phyloP scores from a whole-genome alignment of 2,888 invertebrate genomes.

The Eilema sororculum region DNA sequence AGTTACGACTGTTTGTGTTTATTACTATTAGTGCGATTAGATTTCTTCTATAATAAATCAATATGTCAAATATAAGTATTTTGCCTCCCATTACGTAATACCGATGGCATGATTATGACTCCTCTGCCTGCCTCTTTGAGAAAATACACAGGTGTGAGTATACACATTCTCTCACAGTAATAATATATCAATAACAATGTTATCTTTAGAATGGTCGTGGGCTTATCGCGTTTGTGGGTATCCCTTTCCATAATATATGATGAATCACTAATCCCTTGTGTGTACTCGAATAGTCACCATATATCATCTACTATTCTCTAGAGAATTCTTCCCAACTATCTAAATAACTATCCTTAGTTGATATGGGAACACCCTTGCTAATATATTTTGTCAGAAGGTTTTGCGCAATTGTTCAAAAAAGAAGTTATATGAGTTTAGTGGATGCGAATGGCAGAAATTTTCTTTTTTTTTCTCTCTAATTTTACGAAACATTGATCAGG shows the following conservation, averaged over 20 bases:
- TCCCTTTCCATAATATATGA: neutral
- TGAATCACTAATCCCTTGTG: conserved; percentile 3
- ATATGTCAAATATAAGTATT: no score
- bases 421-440: no score
- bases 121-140: neutral
- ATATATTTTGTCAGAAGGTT: neutral
- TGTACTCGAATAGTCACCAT: neutral
- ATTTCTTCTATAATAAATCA: no score
- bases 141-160: neutral
- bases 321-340: neutral
- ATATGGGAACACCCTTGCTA: neutral
- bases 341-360: neutral
- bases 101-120: neutral
- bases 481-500: no score
- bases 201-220: conserved; percentile 1
- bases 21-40: no score
- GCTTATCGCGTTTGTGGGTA: neutral
- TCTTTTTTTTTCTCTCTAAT: no score
- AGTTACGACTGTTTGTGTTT: no score
- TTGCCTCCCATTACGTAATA: no score
- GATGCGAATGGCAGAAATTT: no score
- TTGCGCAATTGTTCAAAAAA: neutral
- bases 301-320: neutral
- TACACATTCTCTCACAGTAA: neutral
- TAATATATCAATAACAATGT: conserved; percentile 1